phyloP scores from a whole-genome alignment of 2,113 vertebrate species.

The Pipra filicauda region DNA sequence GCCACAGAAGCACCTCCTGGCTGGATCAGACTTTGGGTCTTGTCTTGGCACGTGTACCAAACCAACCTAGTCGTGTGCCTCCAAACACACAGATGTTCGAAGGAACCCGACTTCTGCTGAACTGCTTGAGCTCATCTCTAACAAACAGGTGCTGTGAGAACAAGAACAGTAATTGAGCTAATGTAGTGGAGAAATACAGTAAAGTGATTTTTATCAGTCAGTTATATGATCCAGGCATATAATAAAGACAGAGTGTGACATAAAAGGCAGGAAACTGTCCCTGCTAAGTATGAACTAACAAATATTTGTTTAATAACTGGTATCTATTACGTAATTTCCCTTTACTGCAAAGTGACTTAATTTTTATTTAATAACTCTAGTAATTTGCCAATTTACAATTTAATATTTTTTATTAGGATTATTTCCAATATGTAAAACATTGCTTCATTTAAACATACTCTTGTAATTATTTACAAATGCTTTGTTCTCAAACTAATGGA shows the following conservation, averaged over 20 bases:
- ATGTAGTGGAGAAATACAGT: slow-evolving; percentile 68
- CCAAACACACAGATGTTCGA: slow-evolving; percentile 49
- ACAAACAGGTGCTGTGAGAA: slow-evolving; percentile 68
- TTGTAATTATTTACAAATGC: slow-evolving; percentile 54
- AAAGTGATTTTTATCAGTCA: slow-evolving; percentile 69
- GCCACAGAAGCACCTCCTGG: slow-evolving; percentile 31
- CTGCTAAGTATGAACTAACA: slow-evolving; percentile 31
- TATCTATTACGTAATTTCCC: slow-evolving; percentile 41
- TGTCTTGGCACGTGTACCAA: neutral
- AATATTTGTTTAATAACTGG: slow-evolving; percentile 7
- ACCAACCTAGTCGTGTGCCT: neutral
- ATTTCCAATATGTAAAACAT: slow-evolving; percentile 58
- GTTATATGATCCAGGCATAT: slow-evolving; percentile 56
- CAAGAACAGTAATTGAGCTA: slow-evolving; percentile 68
- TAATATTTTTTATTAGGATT: slow-evolving; percentile 63
- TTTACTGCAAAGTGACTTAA: slow-evolving; percentile 27
- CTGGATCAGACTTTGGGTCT: slow-evolving; percentile 30
- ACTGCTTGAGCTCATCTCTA: slow-evolving; percentile 54
- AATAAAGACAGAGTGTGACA: slow-evolving; percentile 59
- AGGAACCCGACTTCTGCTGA: slow-evolving; percentile 49
- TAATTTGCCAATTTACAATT: slow-evolving; percentile 63
- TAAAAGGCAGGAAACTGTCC: slow-evolving; percentile 49
- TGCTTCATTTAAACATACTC: slow-evolving; percentile 37
- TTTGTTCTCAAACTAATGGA: slow-evolving; percentile 69
- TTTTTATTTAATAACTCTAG: slow-evolving; percentile 61